phyloP scores from a whole-genome alignment of 2,113 vertebrate genomes.

The Pygoscelis adeliae region DNA sequence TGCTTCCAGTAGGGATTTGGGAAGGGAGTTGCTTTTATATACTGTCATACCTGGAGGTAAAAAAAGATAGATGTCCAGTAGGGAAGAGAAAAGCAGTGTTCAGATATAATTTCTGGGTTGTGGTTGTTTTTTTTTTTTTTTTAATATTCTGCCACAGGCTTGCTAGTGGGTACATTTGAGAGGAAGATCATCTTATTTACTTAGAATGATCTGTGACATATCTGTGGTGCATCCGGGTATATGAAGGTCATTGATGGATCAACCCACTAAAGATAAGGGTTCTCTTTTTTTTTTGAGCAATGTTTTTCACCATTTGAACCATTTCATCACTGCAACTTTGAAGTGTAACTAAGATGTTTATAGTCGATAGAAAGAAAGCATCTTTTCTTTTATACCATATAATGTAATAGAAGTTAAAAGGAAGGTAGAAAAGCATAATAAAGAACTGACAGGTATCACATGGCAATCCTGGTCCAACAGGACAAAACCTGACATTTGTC shows the following conservation, averaged over 20 bases:
- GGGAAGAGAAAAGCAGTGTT: neutral
- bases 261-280: neutral
- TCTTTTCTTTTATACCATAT: neutral
- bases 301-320: neutral
- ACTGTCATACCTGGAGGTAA: neutral
- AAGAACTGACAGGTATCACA: neutral
- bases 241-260: neutral
- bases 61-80: neutral
- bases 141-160: neutral
- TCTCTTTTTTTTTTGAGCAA: neutral
- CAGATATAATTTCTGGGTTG: neutral
- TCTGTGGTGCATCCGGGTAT: neutral
- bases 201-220: neutral
- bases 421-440: neutral
- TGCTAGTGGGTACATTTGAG: neutral
- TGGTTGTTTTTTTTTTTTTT: neutral
- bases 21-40: neutral
- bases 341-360: neutral
- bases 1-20: neutral
- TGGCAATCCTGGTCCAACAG: neutral
- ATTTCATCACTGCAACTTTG: neutral
- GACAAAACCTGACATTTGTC: neutral
- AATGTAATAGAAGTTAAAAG: neutral
- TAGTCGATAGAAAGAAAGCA: neutral
- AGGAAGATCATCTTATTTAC: neutral